phyloP scores from a whole-genome alignment of 2,797 vertebrate species.

The Glyptemys insculpta region DNA sequence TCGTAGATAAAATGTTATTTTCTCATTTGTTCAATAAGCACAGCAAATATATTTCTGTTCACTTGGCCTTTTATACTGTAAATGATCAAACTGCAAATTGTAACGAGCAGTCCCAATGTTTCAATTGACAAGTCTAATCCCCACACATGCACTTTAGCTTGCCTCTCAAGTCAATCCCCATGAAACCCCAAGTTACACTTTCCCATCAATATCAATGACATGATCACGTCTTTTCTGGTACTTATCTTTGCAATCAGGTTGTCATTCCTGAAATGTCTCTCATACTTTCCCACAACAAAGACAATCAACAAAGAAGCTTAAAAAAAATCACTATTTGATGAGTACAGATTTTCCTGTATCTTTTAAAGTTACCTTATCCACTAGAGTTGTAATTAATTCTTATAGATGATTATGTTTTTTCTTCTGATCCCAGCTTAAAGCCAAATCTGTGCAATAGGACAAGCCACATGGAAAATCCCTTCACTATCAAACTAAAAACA shows the following conservation, averaged over 20 bases:
- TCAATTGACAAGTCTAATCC: slow-evolving; percentile 69
- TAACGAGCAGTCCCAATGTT: slow-evolving; percentile 43
- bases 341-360: slow-evolving; percentile 67
- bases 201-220: slow-evolving; percentile 78
- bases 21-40: slow-evolving; percentile 5
- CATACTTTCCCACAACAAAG: slow-evolving; percentile 80
- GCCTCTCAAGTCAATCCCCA: slow-evolving; percentile 74
- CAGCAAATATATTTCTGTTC: slow-evolving; percentile 13
- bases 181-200: slow-evolving; percentile 69
- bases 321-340: slow-evolving; percentile 66
- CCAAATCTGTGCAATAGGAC: slow-evolving; percentile 66
- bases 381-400: slow-evolving; percentile 77
- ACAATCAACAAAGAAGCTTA: slow-evolving; percentile 70
- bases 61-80: neutral
- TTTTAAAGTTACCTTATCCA: slow-evolving; percentile 77
- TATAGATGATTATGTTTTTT: slow-evolving; percentile 68
- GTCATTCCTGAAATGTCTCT: slow-evolving; percentile 80
- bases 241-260: slow-evolving; percentile 76
- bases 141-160: slow-evolving; percentile 54
- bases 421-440: slow-evolving; percentile 77
- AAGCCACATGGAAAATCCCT: slow-evolving; percentile 76
- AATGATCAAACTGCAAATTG: slow-evolving; percentile 21
- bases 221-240: slow-evolving; percentile 73
- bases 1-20: slow-evolving; percentile 21
- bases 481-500: slow-evolving; percentile 59